These are phyloP conservation scores for Epinephelus lanceolatus DNA, from an alignment of 2,113 vertebrate species.

Conservation along the genomic window DNA sequence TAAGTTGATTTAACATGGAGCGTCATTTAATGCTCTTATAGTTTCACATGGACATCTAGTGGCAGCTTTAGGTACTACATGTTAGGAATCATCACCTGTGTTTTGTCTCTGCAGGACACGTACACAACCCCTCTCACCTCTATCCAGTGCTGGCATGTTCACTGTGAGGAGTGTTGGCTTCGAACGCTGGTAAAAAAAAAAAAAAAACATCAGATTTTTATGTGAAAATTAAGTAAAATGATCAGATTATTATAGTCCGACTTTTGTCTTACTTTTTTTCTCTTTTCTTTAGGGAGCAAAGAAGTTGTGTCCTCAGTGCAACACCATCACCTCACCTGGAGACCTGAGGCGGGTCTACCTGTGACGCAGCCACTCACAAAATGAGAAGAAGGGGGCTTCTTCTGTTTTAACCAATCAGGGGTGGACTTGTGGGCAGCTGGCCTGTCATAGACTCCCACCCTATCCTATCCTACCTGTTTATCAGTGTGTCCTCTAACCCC, in stretches of 20 bases:
- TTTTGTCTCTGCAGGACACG: conserved; percentile 78
- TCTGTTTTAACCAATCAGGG: conserved; percentile 59
- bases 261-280: neutral
- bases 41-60: conserved; percentile 73
- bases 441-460: conserved; percentile 65
- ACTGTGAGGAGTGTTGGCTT: conserved; percentile 90
- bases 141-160: conserved; percentile 90
- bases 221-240: neutral
- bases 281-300: conserved; percentile 82
- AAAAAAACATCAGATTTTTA: neutral
- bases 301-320: conserved; percentile 89
- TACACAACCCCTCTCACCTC: conserved; percentile 87
- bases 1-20: neutral
- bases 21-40: neutral
- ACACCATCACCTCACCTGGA: conserved; percentile 88
- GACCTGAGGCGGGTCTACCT: conserved; percentile 88
- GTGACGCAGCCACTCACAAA: conserved; percentile 66
- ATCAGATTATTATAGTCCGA: too few species aligned
- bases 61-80: conserved; percentile 54
- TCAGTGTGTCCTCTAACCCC: conserved; percentile 28
- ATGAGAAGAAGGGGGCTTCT: conserved; percentile 12
- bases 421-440: conserved; percentile 79
- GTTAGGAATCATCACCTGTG: neutral
- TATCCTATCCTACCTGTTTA: conserved; percentile 1
- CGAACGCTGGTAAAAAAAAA: conserved; percentile 83